phyloP scores from a whole-genome alignment of 2,888 invertebrate species.

The Antheraea yamamai region DNA sequence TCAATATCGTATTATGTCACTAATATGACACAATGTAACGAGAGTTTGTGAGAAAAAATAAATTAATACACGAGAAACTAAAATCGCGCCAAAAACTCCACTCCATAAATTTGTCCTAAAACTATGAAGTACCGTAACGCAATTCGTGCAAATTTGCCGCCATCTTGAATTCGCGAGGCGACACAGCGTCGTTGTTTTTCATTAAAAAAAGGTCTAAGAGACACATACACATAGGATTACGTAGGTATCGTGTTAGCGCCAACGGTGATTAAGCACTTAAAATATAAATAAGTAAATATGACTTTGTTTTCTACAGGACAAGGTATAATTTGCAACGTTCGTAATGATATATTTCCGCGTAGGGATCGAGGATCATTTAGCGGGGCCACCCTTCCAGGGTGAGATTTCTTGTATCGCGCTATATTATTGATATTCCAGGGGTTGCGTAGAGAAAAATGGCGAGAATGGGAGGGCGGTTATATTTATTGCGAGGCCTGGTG shows the following conservation, averaged over 20 bases:
- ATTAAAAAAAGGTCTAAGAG: conserved; percentile 68
- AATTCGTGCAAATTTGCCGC: conserved; percentile 41
- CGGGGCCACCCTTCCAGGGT: conserved; percentile 65
- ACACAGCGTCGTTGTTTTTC: conserved; percentile 65
- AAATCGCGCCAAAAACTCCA: not conserved
- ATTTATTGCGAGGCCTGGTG: conserved; percentile 35
- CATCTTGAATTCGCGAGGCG: conserved; percentile 77
- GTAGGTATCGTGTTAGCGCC: conserved; percentile 69
- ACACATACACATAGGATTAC: conserved; percentile 54
- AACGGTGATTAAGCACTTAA: conserved; percentile 69
- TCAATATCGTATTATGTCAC: too few species aligned
- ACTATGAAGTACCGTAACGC: not conserved
- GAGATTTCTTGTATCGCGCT: conserved; percentile 79
- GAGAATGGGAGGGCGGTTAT: conserved; percentile 41
- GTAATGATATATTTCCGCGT: conserved; percentile 50
- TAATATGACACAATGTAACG: too few species aligned
- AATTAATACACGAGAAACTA: too few species aligned
- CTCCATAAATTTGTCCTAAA: not conserved
- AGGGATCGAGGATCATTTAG: conserved; percentile 71
- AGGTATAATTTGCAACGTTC: conserved; percentile 39
- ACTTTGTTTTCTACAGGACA: conserved; percentile 35
- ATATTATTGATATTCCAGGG: conserved; percentile 75
- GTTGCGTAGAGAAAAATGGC: conserved; percentile 65
- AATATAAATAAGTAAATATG: conserved; percentile 34
- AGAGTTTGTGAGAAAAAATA: too few species aligned